These are phyloP conservation scores for Fragum fragum DNA, from an alignment of 2,888 invertebrate genomes.

Conservation along the genomic window DNA sequence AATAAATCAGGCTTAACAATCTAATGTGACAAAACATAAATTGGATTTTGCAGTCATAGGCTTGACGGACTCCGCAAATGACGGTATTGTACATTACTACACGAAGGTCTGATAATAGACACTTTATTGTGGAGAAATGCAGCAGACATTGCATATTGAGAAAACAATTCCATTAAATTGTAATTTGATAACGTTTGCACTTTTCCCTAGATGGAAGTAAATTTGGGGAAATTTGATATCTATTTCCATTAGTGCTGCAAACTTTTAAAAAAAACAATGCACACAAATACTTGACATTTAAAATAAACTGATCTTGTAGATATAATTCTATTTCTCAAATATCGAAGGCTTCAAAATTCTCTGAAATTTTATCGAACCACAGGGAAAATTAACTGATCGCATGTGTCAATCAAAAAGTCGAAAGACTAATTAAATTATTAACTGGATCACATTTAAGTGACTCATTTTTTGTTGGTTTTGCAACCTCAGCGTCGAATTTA, in stretches of 20 bases:
- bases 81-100: background rate
- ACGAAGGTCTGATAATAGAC: background rate
- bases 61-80: background rate
- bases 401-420: too few species aligned
- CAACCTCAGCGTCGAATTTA: too few species aligned
- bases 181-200: background rate
- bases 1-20: conserved; percentile 10
- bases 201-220: background rate
- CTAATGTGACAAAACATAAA: background rate
- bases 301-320: background rate
- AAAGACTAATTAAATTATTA: too few species aligned
- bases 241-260: background rate
- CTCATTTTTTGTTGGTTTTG: too few species aligned
- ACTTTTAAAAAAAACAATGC: background rate
- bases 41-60: background rate
- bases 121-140: background rate
- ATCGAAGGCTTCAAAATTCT: too few species aligned
- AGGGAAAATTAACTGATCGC: too few species aligned
- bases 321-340: too few species aligned
- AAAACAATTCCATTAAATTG: conserved; percentile 3
- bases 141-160: background rate
- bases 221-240: background rate
- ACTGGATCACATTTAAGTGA: too few species aligned
- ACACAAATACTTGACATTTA: background rate
- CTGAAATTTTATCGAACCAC: too few species aligned